phyloP scores from a whole-genome alignment of 2,888 invertebrate species.

The Lutraria lutraria region DNA sequence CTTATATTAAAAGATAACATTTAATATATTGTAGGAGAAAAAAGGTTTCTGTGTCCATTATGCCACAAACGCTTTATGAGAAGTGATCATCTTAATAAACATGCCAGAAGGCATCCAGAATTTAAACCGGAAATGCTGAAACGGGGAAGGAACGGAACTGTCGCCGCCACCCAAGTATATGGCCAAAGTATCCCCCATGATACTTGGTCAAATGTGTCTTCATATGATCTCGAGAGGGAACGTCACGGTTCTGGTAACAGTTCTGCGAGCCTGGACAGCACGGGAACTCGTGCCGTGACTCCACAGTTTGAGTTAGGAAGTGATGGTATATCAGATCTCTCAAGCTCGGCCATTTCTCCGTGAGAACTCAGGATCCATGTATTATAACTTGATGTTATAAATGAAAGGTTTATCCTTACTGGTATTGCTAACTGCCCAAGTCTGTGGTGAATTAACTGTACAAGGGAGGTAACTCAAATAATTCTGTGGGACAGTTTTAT shows the following conservation, averaged over 20 bases:
- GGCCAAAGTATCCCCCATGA: constrained; percentile 45
- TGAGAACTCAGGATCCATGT: constrained; percentile 33
- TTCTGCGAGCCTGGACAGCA: constrained; percentile 54
- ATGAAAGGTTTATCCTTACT: neutral
- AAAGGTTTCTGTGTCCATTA: constrained; percentile 90
- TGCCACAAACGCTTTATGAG: constrained; percentile 90
- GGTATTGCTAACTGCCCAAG: too few relatives aligned
- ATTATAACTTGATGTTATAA: neutral
- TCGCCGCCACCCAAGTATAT: neutral
- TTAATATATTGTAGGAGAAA: constrained; percentile 88
- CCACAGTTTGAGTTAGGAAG: constrained; percentile 66
- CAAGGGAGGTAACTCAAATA: neutral
- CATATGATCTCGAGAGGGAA: constrained; percentile 41
- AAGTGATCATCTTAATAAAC: constrained; percentile 90
- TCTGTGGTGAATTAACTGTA: neutral
- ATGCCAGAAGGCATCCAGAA: constrained; percentile 89
- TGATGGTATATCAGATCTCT: constrained; percentile 71
- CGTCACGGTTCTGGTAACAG: constrained; percentile 63
- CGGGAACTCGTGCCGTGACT: constrained; percentile 53
- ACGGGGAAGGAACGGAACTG: constrained; percentile 39
- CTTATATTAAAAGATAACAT: too few relatives aligned
- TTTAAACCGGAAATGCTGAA: constrained; percentile 89
- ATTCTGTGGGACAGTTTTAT: neutral
- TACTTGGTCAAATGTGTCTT: constrained; percentile 11
- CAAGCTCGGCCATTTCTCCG: constrained; percentile 71